Evolutionary conservation across 2,113 vertebrate genomes (phyloP).

Genomic region (Hemibates koningsi): DNA sequence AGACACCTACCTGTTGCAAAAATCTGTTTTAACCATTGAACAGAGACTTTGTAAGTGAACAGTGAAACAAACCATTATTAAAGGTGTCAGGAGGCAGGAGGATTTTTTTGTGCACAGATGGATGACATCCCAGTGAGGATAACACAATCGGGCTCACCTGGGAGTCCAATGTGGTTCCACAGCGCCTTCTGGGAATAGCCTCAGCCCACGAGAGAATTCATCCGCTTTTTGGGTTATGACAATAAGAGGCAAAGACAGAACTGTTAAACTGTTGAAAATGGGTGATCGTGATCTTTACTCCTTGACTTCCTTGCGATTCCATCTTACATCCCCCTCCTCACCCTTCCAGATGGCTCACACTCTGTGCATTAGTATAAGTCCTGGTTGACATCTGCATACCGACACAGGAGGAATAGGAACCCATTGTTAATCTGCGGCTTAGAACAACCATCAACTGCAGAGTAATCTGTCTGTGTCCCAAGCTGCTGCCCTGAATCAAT

Average conservation of each 20-base stretch:
- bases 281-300: neutral
- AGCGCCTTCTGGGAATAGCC: constrained; percentile 3
- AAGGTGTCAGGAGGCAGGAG: neutral
- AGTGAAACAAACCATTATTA: neutral
- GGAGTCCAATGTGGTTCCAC: constrained; percentile 6
- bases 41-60: neutral
- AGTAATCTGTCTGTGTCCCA: constrained; percentile 43
- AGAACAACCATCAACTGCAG: constrained; percentile 44
- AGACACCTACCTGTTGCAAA: neutral
- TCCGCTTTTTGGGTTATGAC: neutral
- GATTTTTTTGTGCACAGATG: constrained; percentile 43
- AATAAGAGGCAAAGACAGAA: neutral
- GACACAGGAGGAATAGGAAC: constrained; percentile 28
- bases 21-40: neutral
- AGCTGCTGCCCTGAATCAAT: constrained; percentile 29
- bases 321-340: neutral
- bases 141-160: constrained; percentile 39
- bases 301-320: neutral
- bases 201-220: neutral
- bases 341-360: constrained; percentile 45
- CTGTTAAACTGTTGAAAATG: neutral
- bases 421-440: constrained; percentile 62
- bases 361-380: constrained; percentile 57
- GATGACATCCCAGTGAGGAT: constrained; percentile 37
- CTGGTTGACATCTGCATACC: constrained; percentile 48